Percentiles rank a stretch among this genome's conserved stretches.
phyloP scores from a whole-genome alignment of 2,113 vertebrate genomes.

The Delphinus delphis region DNA sequence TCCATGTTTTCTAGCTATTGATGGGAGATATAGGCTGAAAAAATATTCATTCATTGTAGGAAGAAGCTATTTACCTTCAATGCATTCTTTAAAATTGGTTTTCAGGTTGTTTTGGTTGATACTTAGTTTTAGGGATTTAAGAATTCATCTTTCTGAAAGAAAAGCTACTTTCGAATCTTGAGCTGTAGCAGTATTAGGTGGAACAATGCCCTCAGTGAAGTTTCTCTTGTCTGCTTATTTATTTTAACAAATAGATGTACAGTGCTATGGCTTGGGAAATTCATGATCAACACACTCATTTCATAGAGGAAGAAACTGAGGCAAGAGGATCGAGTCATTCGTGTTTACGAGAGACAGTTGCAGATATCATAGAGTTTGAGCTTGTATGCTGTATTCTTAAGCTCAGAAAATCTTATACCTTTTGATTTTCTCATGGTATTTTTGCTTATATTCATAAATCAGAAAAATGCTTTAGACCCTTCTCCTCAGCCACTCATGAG shows the following conservation, averaged over 20 bases:
- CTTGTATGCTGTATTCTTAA: not conserved
- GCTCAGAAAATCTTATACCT: not conserved
- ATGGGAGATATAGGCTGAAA: not conserved
- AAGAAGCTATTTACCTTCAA: not conserved
- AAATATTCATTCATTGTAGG: not conserved
- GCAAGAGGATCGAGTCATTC: not conserved
- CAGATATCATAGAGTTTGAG: not conserved
- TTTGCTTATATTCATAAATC: not conserved
- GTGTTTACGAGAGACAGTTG: not conserved
- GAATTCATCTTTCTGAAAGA: not conserved
- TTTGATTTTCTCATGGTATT: not conserved
- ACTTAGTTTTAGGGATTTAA: constrained; percentile 11
- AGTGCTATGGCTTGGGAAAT: not conserved
- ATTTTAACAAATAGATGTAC: not conserved
- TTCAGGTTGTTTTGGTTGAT: not conserved
- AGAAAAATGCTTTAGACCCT: not conserved
- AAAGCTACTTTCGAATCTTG: not conserved
- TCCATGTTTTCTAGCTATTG: not conserved
- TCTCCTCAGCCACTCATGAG: no score
- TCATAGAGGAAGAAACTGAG: not conserved
- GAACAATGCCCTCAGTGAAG: not conserved
- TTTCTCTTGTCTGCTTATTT: not conserved
- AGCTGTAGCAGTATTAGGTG: not conserved
- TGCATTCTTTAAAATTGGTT: not conserved
- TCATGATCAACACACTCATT: not conserved